Base-by-base conservation (phyloP, 2,797 vertebrate genomes). In the Anabas testudineus region DNA sequence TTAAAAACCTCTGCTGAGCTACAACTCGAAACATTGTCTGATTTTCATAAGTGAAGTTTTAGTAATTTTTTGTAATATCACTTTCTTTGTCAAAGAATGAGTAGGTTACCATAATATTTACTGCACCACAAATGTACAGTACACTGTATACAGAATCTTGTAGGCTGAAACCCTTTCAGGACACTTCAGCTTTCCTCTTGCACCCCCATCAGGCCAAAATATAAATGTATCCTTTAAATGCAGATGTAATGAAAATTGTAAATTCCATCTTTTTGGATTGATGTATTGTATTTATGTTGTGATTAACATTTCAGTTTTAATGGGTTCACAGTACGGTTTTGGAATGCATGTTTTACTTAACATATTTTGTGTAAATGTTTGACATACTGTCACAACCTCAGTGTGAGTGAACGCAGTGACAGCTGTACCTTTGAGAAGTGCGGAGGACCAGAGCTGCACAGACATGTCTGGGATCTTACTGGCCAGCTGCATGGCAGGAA, bases 391-490 rank as follows among this genome's bases (percentile, higher is more conserved):
- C 60, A 51, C 1, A 41, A 48, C 12, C 15, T 63, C 6, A 62
- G 0, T 4, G 18, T 24, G 22, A 34, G n/a, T 26, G 37, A 34
- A 28, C 45, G 43, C 14, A 7, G 24, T 24, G 24, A 52, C 28
- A 0, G 14, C 75, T 37, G 88, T 78, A 97, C 96, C 96, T 93
- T 97, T 94, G 42, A 97, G 82, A 62, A 97, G 91, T 6, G 96
- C 96, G 0, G 96, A 97, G 0, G 96, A 98, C 95, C 96, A 97
- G 28, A 97, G 91, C 92, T 97, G 96, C 76, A 97, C 96, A 0
- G 96, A 97, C 96, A 97, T 97, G 73, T 97, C 96, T 0, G 96
- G 96, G 76, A 97, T 97, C 85, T 97, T 97, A 90, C 96, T 97
- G 63, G 96, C 95, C 62, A 98, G 89, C 84, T 98, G 96, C 96